These are phyloP conservation scores for Neostethus bicornis DNA, from an alignment of 2,797 vertebrate species.

Conservation along the genomic window DNA sequence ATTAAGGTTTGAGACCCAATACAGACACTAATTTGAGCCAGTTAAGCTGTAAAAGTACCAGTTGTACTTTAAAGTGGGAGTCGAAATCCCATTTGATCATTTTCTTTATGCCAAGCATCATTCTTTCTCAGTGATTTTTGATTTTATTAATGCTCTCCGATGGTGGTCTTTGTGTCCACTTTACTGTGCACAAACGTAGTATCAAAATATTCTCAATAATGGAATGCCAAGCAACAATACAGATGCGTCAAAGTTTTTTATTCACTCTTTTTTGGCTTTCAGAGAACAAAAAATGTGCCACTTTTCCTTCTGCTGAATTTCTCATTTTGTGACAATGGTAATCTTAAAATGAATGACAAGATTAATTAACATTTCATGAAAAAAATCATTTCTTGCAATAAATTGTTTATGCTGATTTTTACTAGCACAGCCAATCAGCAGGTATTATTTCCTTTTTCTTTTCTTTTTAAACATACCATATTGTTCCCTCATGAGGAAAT, in stretches of 20 bases:
- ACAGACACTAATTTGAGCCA: slow-evolving; percentile 10
- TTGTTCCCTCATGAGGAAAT: too few species aligned
- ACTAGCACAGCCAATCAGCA: too few species aligned
- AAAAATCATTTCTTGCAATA: too few species aligned
- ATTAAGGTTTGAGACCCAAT: not conserved
- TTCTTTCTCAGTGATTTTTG: not conserved
- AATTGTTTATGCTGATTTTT: too few species aligned
- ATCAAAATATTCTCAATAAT: slow-evolving; percentile 28
- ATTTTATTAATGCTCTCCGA: slow-evolving; percentile 23
- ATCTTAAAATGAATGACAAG: too few species aligned
- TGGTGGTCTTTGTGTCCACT: slow-evolving; percentile 20
- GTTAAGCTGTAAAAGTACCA: slow-evolving; percentile 19
- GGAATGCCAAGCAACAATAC: slow-evolving; percentile 49
- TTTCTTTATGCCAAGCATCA: slow-evolving; percentile 4
- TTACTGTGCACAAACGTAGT: slow-evolving; percentile 12
- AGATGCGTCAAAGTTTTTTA: slow-evolving; percentile 40
- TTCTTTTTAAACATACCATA: too few species aligned
- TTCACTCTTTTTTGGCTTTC: slow-evolving; percentile 39
- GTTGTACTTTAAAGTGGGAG: slow-evolving; percentile 22
- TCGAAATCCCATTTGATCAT: slow-evolving; percentile 7
- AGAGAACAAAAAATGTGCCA: slow-evolving; percentile 15
- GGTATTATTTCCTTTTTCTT: too few species aligned
- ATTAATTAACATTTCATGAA: too few species aligned
- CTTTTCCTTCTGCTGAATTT: slow-evolving; percentile 14
- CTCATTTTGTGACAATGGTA: too few species aligned